Percentiles rank a stretch among this genome's conserved stretches.
These are phyloP conservation scores for Byasa hedistus DNA, from an alignment of 2,888 invertebrate species.

Conservation along the genomic window DNA sequence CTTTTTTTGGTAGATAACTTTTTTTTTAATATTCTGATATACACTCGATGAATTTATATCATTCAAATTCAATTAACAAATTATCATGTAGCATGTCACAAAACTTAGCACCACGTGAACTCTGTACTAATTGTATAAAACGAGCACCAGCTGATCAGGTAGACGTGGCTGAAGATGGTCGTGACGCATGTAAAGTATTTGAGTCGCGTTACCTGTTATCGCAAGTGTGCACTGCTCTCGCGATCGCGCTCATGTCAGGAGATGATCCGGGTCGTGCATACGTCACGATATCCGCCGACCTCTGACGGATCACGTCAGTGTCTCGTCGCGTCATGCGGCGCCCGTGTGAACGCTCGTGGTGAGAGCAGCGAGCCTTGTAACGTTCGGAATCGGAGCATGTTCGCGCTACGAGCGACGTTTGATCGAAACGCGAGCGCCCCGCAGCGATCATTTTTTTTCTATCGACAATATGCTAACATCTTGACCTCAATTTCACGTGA, in stretches of 20 bases:
- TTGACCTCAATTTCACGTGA: too few species aligned
- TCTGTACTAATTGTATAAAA: not conserved
- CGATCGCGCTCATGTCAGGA: slow-evolving; percentile 28
- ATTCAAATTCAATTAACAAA: too few species aligned
- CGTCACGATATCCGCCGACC: slow-evolving; percentile 39
- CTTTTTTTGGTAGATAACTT: too few species aligned
- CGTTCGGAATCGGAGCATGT: slow-evolving; percentile 27
- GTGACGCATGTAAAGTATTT: too few species aligned
- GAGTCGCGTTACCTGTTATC: slow-evolving; percentile 20
- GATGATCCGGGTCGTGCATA: slow-evolving; percentile 40
- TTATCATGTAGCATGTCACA: not conserved
- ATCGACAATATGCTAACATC: too few species aligned
- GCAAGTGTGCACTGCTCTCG: slow-evolving; percentile 22
- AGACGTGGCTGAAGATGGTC: not conserved
- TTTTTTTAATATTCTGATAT: too few species aligned
- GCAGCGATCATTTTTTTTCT: too few species aligned
- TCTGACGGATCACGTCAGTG: slow-evolving; percentile 39
- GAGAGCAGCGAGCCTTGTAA: slow-evolving; percentile 16
- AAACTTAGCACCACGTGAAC: not conserved
- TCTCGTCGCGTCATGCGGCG: slow-evolving; percentile 32
- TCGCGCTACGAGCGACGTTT: not conserved
- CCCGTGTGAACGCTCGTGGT: slow-evolving; percentile 31
- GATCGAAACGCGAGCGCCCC: not conserved
- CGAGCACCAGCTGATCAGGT: not conserved
- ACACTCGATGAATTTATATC: too few species aligned